A percentile compares a stretch with the other conserved stretches of the same genome.
Evolutionary conservation across 1,140 invertebrate genomes (phyloP).

Genomic region (Acromyrmex echinatior): DNA sequence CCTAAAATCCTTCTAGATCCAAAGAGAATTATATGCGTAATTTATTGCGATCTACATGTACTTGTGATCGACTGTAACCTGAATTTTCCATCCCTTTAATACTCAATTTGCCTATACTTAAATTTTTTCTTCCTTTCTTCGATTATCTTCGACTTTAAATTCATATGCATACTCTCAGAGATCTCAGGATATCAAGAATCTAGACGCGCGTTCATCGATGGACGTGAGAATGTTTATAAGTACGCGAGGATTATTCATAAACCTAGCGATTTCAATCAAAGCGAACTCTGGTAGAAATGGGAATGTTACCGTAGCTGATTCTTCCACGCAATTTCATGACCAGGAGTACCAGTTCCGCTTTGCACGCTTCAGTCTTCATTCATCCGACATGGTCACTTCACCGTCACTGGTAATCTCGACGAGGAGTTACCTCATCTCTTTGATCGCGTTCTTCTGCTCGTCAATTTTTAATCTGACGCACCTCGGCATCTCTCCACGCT

Average conservation of each 20-base stretch:
- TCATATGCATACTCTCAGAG: not conserved
- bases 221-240: constrained; percentile 43
- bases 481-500: not conserved
- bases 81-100: constrained; percentile 8
- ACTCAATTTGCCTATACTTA: not conserved
- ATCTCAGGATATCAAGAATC: constrained; percentile 5
- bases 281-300: constrained; percentile 1
- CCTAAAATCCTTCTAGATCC: not conserved
- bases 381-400: constrained; percentile 29
- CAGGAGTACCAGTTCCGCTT: not conserved
- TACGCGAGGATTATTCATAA: constrained; percentile 47
- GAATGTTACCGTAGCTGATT: not conserved
- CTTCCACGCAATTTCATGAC: not conserved
- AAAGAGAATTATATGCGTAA: not conserved
- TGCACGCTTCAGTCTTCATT: not conserved
- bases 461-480: constrained; percentile 1
- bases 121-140: not conserved
- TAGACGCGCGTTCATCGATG: constrained; percentile 14
- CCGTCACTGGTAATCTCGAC: constrained; percentile 5
- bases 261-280: constrained; percentile 42
- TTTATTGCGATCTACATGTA: not conserved
- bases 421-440: not conserved
- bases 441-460: not conserved
- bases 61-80: not conserved
- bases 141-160: not conserved